phyloP scores from a whole-genome alignment of 1,140 invertebrate species.

The Arctopsyche grandis region DNA sequence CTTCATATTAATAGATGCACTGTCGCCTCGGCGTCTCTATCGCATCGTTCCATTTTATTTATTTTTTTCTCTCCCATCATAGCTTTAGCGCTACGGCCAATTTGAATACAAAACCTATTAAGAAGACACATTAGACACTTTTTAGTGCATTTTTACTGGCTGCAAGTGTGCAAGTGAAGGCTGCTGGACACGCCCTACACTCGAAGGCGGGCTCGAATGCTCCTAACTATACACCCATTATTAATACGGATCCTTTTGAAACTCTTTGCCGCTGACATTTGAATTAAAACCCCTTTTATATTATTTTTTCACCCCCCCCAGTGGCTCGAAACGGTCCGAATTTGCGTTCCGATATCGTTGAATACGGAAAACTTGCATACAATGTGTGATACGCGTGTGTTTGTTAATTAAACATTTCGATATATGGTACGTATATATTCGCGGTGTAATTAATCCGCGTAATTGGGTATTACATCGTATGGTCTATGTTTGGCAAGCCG shows the following conservation, averaged over 20 bases:
- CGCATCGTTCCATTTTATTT: too few relatives aligned
- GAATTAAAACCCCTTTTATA: too few relatives aligned
- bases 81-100: neutral
- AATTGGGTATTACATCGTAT: slow-evolving; percentile 19
- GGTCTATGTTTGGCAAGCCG: slow-evolving; percentile 17
- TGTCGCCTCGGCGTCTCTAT: too few relatives aligned
- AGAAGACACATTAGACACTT: slow-evolving; percentile 22
- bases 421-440: too few relatives aligned
- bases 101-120: slow-evolving; percentile 23
- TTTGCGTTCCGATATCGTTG: too few relatives aligned
- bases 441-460: slow-evolving; percentile 10
- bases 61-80: too few relatives aligned
- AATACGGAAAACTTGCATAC: too few relatives aligned
- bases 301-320: too few relatives aligned
- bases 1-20: too few relatives aligned
- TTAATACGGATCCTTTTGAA: slow-evolving; percentile 16
- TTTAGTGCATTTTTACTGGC: slow-evolving; percentile 30
- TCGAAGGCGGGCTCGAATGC: slow-evolving; percentile 6
- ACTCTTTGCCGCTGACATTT: slow-evolving; percentile 6
- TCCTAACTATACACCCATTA: neutral
- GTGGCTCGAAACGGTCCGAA: too few relatives aligned
- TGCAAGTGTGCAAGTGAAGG: slow-evolving; percentile 34
- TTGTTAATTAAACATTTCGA: too few relatives aligned
- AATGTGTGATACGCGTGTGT: too few relatives aligned
- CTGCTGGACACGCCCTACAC: slow-evolving; percentile 1